phyloP scores from a whole-genome alignment of 2,888 invertebrate genomes.

The Cordilura impudica region DNA sequence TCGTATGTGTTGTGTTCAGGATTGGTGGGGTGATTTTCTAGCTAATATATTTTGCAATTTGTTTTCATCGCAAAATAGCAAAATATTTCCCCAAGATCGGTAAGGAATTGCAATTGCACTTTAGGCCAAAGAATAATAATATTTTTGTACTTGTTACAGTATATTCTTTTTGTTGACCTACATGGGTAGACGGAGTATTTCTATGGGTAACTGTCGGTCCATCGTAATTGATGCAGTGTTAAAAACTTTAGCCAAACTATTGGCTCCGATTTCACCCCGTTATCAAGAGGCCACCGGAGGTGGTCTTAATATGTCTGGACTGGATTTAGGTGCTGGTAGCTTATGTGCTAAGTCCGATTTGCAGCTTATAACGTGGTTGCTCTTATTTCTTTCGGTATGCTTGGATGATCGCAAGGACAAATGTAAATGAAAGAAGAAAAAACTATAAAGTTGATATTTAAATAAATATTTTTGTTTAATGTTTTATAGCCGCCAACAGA shows the following conservation, averaged over 20 bases:
- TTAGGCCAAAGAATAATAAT: neutral
- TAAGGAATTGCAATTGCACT: constrained; percentile 71
- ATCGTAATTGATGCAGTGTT: constrained; percentile 82
- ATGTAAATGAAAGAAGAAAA: constrained; percentile 68
- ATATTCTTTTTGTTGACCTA: constrained; percentile 92
- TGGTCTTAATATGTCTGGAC: constrained; percentile 41
- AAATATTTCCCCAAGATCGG: constrained; percentile 92
- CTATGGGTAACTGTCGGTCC: constrained; percentile 81
- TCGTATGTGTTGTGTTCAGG: constrained; percentile 84
- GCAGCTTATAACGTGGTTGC: constrained; percentile 85
- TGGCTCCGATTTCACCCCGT: constrained; percentile 80
- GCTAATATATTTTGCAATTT: constrained; percentile 88
- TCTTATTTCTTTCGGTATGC: constrained; percentile 87
- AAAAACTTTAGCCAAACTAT: constrained; percentile 80
- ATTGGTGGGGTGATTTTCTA: constrained; percentile 95
- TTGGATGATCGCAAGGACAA: constrained; percentile 80
- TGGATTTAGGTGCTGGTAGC: constrained; percentile 63
- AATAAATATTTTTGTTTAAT: neutral
- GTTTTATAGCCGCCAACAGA: constrained; percentile 78
- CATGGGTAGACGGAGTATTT: constrained; percentile 89
- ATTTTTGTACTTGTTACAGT: constrained; percentile 77
- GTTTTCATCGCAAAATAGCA: constrained; percentile 87
- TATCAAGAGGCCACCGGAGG: constrained; percentile 71
- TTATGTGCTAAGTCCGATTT: constrained; percentile 82
- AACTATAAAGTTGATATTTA: neutral